Conservation (phyloP, 2,888 invertebrate genomes). For the Acanthosepion esculentum region DNA sequence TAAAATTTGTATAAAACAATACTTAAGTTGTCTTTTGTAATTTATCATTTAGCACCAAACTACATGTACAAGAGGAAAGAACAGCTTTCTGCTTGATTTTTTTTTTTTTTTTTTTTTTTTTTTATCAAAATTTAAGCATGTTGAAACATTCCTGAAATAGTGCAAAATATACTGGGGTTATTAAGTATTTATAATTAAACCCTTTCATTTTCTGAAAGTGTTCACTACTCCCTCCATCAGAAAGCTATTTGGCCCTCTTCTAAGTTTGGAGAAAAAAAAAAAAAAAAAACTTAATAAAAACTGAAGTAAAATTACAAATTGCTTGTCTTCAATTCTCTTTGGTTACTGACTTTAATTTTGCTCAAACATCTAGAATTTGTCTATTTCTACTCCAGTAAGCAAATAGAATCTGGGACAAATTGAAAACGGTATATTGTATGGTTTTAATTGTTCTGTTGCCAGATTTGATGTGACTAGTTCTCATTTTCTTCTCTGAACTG, state of each 20-base stretch:
- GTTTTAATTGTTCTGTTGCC: too few relatives aligned
- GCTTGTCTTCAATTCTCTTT: neutral
- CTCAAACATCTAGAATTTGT: too few relatives aligned
- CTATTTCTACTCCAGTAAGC: too few relatives aligned
- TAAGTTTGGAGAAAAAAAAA: too few relatives aligned
- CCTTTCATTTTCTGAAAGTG: neutral
- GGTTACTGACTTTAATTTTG: neutral
- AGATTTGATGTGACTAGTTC: too few relatives aligned
- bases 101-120: too few relatives aligned
- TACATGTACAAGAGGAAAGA: neutral
- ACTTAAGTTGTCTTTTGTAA: constrained; percentile 15
- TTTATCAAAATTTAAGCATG: neutral
- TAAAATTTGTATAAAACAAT: neutral
- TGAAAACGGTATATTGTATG: too few relatives aligned
- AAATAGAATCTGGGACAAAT: too few relatives aligned
- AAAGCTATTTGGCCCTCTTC: neutral
- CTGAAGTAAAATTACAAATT: neutral
- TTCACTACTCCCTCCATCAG: constrained; percentile 20
- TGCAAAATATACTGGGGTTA: neutral
- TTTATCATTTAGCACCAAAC: neutral
- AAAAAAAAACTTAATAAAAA: neutral
- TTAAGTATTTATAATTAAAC: neutral
- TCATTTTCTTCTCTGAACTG: too few relatives aligned
- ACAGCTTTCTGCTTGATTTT: neutral
- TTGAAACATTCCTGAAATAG: constrained; percentile 20